phyloP scores from a whole-genome alignment of 2,888 invertebrate species.

The Serripes groenlandicus region DNA sequence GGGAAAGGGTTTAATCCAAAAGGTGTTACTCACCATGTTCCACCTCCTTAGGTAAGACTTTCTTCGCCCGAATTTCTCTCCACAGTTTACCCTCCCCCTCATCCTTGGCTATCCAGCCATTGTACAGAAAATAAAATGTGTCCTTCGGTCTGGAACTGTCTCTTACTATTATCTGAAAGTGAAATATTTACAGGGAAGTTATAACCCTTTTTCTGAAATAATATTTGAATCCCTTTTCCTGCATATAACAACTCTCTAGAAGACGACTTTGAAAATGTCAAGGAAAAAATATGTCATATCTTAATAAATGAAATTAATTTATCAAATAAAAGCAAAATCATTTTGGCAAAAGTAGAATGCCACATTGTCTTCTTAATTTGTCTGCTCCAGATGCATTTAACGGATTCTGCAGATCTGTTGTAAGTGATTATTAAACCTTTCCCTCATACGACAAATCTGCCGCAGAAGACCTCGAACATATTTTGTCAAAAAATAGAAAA shows the following conservation, averaged over 20 bases:
- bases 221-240: background rate
- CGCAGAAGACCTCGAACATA: no score
- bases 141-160: conserved; percentile 63
- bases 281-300: background rate
- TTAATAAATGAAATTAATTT: background rate
- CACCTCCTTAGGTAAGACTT: conserved; percentile 73
- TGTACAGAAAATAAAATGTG: conserved; percentile 75
- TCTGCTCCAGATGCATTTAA: no score
- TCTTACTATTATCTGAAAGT: conserved; percentile 60
- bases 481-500: no score
- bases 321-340: background rate
- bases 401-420: no score
- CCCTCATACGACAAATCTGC: no score
- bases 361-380: background rate
- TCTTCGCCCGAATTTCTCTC: conserved; percentile 78
- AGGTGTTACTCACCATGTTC: conserved; percentile 73
- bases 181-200: background rate
- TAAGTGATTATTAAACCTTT: no score
- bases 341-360: background rate
- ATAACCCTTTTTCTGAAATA: background rate
- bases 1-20: no score
- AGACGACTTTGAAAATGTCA: no score
- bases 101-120: conserved; percentile 81
- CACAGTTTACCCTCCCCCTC: conserved; percentile 80
- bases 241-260: no score